Percentiles rank a stretch among this genome's conserved stretches.
These are phyloP conservation scores for Buceros bicornis DNA, from an alignment of 2,797 vertebrate genomes.

Conservation along the genomic window DNA sequence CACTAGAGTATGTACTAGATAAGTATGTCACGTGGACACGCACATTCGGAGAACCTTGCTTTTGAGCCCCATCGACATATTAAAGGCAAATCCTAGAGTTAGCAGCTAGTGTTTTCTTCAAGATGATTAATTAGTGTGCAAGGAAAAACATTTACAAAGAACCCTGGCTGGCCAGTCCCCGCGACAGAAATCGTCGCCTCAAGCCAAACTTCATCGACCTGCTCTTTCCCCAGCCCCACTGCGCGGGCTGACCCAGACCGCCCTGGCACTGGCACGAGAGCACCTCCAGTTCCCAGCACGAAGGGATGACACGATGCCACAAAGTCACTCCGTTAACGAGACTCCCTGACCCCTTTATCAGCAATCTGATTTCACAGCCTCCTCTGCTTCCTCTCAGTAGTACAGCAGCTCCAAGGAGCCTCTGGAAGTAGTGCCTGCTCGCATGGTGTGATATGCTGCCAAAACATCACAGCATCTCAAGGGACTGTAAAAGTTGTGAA, in stretches of 20 bases:
- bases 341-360: slow-evolving; percentile 64
- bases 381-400: slow-evolving; percentile 80
- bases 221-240: neutral
- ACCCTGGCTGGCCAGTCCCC: slow-evolving; percentile 65
- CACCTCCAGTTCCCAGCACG: slow-evolving; percentile 48
- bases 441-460: slow-evolving; percentile 58
- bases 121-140: slow-evolving; percentile 73
- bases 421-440: slow-evolving; percentile 75
- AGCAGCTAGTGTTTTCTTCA: slow-evolving; percentile 80
- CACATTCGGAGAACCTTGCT: slow-evolving; percentile 72
- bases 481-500: slow-evolving; percentile 75
- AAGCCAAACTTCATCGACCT: slow-evolving; percentile 56
- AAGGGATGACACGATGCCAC: slow-evolving; percentile 60
- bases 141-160: slow-evolving; percentile 75
- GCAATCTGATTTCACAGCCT: slow-evolving; percentile 60
- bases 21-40: slow-evolving; percentile 71
- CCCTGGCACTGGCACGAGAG: slow-evolving; percentile 30
- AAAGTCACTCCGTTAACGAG: slow-evolving; percentile 47
- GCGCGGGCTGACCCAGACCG: neutral
- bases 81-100: slow-evolving; percentile 80
- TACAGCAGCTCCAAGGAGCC: slow-evolving; percentile 77
- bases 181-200: slow-evolving; percentile 57
- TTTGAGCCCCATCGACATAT: slow-evolving; percentile 73
- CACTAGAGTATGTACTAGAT: slow-evolving; percentile 61
- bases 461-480: slow-evolving; percentile 71